Evolutionary conservation across 1,140 invertebrate genomes (phyloP).

Genomic region (Zaprionus taronus): DNA sequence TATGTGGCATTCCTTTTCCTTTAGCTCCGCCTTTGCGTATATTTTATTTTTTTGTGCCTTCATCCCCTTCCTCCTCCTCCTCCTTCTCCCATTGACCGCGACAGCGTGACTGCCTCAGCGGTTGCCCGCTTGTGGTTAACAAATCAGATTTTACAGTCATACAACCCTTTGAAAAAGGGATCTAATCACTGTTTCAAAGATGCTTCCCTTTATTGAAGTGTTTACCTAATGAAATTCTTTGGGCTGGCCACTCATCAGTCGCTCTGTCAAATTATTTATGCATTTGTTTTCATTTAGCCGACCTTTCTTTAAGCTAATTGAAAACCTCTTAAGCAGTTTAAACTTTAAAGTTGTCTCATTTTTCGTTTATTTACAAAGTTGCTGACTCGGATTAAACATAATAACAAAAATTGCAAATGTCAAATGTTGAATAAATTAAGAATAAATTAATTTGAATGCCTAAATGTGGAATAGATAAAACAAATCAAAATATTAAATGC

Average conservation of each 20-base stretch:
- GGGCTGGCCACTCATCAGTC: background rate
- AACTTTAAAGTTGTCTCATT: background rate
- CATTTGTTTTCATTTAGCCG: background rate
- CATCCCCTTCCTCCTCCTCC: background rate
- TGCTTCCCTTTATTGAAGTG: background rate
- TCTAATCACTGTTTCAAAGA: conserved; percentile 17
- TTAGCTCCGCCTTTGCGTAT: background rate
- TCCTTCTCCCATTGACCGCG: conserved; percentile 1
- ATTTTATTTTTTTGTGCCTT: background rate
- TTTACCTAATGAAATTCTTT: background rate
- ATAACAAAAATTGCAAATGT: too few species aligned
- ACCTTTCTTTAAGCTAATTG: background rate
- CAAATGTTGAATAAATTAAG: too few species aligned
- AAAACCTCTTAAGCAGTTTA: conserved; percentile 11
- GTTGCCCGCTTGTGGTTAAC: conserved; percentile 45
- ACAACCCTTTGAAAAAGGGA: conserved; percentile 1
- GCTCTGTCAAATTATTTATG: background rate
- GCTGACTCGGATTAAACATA: too few species aligned
- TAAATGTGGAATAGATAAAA: too few species aligned
- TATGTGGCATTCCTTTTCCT: conserved; percentile 49
- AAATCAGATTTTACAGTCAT: conserved; percentile 42
- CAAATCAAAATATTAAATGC: too few species aligned
- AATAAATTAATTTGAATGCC: too few species aligned
- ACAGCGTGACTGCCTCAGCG: background rate
- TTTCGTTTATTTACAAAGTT: too few species aligned